These are phyloP conservation scores for Porphyrio hochstetteri DNA, from an alignment of 2,113 vertebrate species.

Conservation along the genomic window DNA sequence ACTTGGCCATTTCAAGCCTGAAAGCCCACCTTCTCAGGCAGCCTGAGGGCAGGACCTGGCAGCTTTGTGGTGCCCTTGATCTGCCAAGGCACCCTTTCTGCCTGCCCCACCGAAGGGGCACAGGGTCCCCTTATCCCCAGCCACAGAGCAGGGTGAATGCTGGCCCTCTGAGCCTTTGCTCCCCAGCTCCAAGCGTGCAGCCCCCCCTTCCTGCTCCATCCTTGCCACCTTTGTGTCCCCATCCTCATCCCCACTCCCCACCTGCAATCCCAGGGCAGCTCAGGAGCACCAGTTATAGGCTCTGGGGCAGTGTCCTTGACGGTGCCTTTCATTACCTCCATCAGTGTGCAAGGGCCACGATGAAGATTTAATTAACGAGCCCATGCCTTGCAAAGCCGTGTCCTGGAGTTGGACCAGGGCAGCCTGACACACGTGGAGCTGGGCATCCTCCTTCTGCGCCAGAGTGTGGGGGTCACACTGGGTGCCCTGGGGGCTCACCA, in stretches of 20 bases:
- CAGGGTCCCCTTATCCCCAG: background rate
- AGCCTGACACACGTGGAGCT: background rate
- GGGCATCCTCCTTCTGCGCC: background rate
- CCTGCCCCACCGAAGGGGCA: background rate
- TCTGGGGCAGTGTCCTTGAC: background rate
- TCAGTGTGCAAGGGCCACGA: background rate
- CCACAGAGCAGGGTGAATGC: background rate
- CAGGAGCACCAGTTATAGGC: background rate
- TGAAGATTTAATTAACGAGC: background rate
- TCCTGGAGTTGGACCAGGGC: background rate
- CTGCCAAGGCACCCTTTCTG: background rate
- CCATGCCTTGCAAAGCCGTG: background rate
- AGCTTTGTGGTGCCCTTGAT: background rate
- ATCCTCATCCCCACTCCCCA: background rate
- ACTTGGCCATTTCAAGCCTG: background rate
- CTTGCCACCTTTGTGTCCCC: background rate
- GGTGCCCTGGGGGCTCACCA: background rate
- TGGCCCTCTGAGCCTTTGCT: accelerated
- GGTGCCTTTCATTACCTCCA: background rate
- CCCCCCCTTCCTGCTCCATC: background rate
- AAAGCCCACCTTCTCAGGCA: background rate
- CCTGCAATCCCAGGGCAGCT: background rate
- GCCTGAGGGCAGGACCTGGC: background rate
- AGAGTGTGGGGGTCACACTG: accelerated
- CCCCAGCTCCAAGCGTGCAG: background rate